Percentiles rank a stretch among this genome's conserved stretches.
These are phyloP conservation scores for Aporrectodea caliginosa DNA, from an alignment of 1,140 invertebrate genomes.

Conservation along the genomic window DNA sequence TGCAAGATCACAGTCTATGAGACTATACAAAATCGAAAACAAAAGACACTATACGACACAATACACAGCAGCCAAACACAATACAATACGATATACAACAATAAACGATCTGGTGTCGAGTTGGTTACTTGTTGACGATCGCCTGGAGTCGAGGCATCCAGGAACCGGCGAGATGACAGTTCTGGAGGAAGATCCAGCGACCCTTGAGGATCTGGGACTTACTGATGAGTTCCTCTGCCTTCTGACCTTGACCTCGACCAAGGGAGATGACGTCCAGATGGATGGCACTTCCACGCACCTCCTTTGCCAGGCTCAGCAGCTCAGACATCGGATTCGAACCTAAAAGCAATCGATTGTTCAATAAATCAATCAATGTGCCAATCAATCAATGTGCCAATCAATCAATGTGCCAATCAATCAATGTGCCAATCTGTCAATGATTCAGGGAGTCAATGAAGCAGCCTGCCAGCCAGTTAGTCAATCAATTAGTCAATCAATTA, in stretches of 20 bases:
- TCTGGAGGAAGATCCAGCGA: too few relatives aligned
- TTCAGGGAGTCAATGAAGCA: too few relatives aligned
- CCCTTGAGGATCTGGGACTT: conserved; percentile 55
- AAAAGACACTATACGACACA: neutral
- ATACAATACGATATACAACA: neutral
- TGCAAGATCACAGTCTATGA: too few relatives aligned
- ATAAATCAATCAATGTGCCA: too few relatives aligned
- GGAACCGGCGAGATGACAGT: too few relatives aligned
- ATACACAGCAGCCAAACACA: neutral
- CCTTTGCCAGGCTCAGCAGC: conserved; percentile 52
- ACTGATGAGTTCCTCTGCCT: conserved; percentile 53
- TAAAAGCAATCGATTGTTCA: too few relatives aligned
- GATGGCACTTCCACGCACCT: conserved; percentile 47
- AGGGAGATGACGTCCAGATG: conserved; percentile 56
- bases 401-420: too few relatives aligned
- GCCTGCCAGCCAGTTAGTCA: too few relatives aligned
- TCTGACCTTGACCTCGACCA: conserved; percentile 53
- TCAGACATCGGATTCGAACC: conserved; percentile 52
- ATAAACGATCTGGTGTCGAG: neutral
- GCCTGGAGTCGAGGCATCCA: conserved; percentile 54
- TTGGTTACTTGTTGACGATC: conserved; percentile 50
- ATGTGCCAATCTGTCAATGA: too few relatives aligned
- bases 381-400: too few relatives aligned
- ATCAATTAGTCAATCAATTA: too few relatives aligned
- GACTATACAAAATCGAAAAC: too few relatives aligned